A percentile compares a stretch with the other conserved stretches of the same genome.
phyloP scores from a whole-genome alignment of 2,888 invertebrate genomes.

The Bimastos eiseni region DNA sequence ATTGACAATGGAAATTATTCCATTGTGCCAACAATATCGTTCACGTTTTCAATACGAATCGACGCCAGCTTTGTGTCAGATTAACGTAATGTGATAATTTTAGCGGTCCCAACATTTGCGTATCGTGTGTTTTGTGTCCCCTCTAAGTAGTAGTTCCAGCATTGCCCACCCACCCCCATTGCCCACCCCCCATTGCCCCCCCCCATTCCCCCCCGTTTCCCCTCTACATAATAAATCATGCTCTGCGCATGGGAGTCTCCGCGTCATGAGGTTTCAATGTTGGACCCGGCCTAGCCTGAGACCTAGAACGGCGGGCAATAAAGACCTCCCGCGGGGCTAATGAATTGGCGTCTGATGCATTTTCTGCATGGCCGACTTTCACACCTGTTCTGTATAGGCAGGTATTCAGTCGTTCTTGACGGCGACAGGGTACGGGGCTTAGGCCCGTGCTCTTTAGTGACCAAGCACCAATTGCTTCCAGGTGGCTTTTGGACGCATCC shows the following conservation, averaged over 20 bases:
- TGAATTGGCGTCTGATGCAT: background rate
- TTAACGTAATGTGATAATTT: conserved; percentile 13
- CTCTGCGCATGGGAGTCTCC: background rate
- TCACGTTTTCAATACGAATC: background rate
- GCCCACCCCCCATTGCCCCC: too few species aligned
- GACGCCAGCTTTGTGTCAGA: background rate
- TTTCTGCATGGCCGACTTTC: conserved; percentile 1
- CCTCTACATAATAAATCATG: background rate
- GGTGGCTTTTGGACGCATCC: background rate
- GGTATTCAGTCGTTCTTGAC: background rate
- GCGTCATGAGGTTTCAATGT: conserved; percentile 5
- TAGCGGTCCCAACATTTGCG: background rate
- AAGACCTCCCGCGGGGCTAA: conserved; percentile 1
- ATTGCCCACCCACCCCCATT: too few species aligned
- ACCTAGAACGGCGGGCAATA: background rate
- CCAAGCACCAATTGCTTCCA: background rate
- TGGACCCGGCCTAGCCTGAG: background rate
- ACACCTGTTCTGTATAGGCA: conserved; percentile 1
- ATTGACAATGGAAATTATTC: background rate
- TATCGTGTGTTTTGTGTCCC: background rate
- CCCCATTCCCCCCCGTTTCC: too few species aligned
- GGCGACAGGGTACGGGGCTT: background rate
- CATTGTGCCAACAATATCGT: background rate
- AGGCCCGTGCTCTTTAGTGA: background rate
- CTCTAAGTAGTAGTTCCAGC: background rate